Evolutionary conservation across 2,797 vertebrate species (phyloP).

Genomic region (Thunnus albacares): DNA sequence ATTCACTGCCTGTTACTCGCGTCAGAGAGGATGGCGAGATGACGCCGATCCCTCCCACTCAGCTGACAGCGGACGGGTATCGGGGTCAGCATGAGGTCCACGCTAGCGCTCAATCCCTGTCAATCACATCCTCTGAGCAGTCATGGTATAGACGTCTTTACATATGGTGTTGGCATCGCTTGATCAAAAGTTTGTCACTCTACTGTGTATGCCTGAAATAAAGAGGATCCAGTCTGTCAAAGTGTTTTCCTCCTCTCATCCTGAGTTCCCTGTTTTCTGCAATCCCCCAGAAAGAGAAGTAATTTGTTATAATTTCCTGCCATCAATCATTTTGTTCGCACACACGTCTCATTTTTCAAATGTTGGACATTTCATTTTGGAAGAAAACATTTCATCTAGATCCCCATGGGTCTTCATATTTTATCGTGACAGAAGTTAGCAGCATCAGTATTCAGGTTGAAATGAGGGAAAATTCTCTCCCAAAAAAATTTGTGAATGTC

Average conservation of each 20-base stretch:
- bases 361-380: slow-evolving; percentile 47
- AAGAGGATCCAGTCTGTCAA: slow-evolving; percentile 13
- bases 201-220: neutral
- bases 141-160: slow-evolving; percentile 12
- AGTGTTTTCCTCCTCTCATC: neutral
- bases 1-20: neutral
- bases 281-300: slow-evolving; percentile 13
- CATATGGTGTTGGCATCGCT: neutral
- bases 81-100: slow-evolving; percentile 41
- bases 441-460: slow-evolving; percentile 3
- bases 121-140: slow-evolving; percentile 36
- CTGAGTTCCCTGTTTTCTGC: neutral
- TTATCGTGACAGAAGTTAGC: slow-evolving; percentile 41
- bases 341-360: slow-evolving; percentile 52
- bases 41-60: slow-evolving; percentile 63
- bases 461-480: neutral
- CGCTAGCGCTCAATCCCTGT: slow-evolving; percentile 14
- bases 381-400: slow-evolving; percentile 48
- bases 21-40: slow-evolving; percentile 38
- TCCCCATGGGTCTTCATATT: slow-evolving; percentile 34
- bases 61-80: slow-evolving; percentile 36
- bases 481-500: neutral
- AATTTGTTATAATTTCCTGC: slow-evolving; percentile 45
- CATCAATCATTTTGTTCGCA: slow-evolving; percentile 55
- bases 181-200: neutral